These are phyloP conservation scores for Calvadosia cruxmelitensis DNA, from an alignment of 30 jellyfish, hydroid and myxozoan species.

Conservation along the genomic window DNA sequence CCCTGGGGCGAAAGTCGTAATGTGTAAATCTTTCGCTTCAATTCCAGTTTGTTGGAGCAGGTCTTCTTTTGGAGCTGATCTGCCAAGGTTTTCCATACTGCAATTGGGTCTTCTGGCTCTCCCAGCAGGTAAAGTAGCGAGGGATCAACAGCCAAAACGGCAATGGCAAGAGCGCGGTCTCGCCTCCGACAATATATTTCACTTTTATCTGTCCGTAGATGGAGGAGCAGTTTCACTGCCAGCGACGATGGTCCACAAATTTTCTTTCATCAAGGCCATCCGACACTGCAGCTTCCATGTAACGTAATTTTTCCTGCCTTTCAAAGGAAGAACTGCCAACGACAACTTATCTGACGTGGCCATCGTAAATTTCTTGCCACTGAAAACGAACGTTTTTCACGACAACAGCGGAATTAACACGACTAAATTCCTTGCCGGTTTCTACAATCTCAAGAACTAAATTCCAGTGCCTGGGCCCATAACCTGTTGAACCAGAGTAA, in stretches of 20 bases:
- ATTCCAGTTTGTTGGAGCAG: slow-evolving; percentile 17
- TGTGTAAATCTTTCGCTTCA: slow-evolving; percentile 17
- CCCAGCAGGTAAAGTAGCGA: slow-evolving; percentile 37
- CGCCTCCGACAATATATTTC: not conserved
- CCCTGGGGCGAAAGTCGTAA: slow-evolving; percentile 13
- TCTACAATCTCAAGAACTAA: no score
- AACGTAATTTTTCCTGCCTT: no score
- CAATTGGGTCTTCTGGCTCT: slow-evolving; percentile 49
- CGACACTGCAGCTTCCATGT: no score
- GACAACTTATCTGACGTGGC: no score
- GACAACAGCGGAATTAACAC: no score
- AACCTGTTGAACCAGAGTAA: no score
- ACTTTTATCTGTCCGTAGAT: not conserved
- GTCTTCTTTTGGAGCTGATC: slow-evolving; percentile 39
- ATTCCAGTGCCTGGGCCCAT: no score
- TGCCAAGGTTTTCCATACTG: slow-evolving; percentile 25
- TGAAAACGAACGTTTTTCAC: no score
- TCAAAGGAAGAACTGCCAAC: no score
- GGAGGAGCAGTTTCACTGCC: slow-evolving; percentile 7
- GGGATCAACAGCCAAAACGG: slow-evolving; percentile 15
- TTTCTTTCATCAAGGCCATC: slow-evolving; percentile 18
- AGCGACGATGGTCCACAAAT: slow-evolving; percentile 5
- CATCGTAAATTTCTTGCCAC: no score
- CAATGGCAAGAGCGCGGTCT: slow-evolving; percentile 5
- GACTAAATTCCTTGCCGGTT: no score